Evolutionary conservation across 2,113 vertebrate genomes (phyloP).

Genomic region (Manacus vitellinus): DNA sequence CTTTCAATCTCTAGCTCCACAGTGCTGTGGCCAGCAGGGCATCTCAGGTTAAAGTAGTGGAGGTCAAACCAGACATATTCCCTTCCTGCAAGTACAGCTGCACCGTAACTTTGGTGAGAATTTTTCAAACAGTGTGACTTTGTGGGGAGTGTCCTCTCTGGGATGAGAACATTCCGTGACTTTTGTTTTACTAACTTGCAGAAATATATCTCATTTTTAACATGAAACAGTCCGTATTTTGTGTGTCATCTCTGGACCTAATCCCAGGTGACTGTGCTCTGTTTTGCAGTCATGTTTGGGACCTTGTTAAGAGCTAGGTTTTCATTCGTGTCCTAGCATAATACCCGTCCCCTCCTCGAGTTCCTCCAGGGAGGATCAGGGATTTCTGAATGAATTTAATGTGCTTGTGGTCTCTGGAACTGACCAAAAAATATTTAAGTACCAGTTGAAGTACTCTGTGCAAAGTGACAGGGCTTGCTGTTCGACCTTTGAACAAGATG

Average conservation of each 20-base stretch:
- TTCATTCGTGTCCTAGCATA: neutral
- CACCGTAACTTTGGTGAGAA: conserved; percentile 76
- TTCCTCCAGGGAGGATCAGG: neutral
- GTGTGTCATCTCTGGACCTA: neutral
- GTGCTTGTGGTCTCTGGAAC: neutral
- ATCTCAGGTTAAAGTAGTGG: conserved; percentile 75
- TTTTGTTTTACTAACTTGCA: neutral
- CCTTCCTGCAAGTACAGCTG: conserved; percentile 82
- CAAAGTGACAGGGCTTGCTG: neutral
- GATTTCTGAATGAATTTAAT: neutral
- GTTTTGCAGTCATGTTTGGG: neutral
- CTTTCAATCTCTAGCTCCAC: conserved; percentile 59
- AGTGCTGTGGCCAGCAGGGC: conserved; percentile 42
- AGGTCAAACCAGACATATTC: conserved; percentile 77
- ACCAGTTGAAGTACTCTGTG: neutral
- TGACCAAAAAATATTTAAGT: neutral
- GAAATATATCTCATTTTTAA: neutral
- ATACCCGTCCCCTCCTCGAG: neutral
- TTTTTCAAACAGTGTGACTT: neutral
- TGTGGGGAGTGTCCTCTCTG: neutral
- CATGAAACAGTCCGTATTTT: neutral
- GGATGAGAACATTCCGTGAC: neutral
- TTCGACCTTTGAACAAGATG: neutral
- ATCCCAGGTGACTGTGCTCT: neutral
- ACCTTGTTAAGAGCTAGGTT: neutral